These are phyloP conservation scores for Acrobasis repandana DNA, from an alignment of 2,888 invertebrate species.

Conservation along the genomic window DNA sequence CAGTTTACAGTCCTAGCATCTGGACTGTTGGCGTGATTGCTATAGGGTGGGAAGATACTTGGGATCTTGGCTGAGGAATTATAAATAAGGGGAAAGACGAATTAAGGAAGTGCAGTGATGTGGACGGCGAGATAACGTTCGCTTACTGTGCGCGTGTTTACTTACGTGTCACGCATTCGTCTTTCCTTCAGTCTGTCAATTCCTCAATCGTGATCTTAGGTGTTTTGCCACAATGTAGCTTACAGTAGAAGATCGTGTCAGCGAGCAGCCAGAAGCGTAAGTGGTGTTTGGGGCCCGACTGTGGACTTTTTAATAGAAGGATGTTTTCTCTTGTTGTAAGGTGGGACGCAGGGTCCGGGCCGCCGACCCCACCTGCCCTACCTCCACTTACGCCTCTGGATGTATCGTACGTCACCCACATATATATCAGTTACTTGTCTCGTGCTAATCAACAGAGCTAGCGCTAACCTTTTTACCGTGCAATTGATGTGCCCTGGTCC, in stretches of 20 bases:
- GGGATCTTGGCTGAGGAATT: neutral
- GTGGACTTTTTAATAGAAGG: slow-evolving; percentile 70
- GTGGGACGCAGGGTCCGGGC: slow-evolving; percentile 81
- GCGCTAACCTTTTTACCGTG: slow-evolving; percentile 26
- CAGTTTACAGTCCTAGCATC: neutral
- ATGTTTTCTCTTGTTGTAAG: slow-evolving; percentile 80
- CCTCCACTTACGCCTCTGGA: slow-evolving; percentile 84
- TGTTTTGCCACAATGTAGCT: neutral
- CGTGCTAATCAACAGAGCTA: slow-evolving; percentile 60
- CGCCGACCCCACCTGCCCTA: slow-evolving; percentile 82
- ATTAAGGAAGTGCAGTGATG: neutral
- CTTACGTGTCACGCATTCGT: neutral
- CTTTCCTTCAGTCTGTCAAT: neutral
- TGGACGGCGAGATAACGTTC: neutral
- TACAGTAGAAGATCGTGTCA: slow-evolving; percentile 32
- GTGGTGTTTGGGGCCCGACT: slow-evolving; percentile 76
- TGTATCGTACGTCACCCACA: slow-evolving; percentile 79
- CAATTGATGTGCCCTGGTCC: neutral
- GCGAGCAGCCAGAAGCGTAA: slow-evolving; percentile 78
- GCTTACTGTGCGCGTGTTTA: neutral
- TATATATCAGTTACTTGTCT: slow-evolving; percentile 38
- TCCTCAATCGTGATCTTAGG: neutral
- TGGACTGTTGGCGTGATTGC: slow-evolving; percentile 3
- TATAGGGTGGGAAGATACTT: neutral
- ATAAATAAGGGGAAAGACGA: neutral